Conservation (phyloP, 2,113 vertebrate genomes). For the Typhlomys cinereus region DNA sequence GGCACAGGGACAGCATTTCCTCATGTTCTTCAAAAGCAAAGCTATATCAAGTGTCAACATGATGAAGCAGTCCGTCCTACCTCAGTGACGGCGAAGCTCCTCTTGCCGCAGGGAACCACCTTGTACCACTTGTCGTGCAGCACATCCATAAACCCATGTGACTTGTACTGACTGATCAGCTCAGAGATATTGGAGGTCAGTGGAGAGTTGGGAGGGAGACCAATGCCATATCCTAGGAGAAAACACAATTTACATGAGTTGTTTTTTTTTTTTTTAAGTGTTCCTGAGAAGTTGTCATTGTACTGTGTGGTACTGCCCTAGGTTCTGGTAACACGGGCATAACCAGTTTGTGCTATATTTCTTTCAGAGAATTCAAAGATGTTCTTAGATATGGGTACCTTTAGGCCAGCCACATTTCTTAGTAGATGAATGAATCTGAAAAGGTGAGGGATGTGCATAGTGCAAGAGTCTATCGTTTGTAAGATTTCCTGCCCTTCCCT, state of each 20-base stretch:
- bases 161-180: constrained; percentile 98
- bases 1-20: background rate
- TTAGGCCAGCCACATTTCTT: background rate
- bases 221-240: constrained; percentile 95
- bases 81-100: constrained; percentile 97
- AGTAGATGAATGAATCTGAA: background rate
- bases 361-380: background rate
- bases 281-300: background rate
- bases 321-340: background rate
- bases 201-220: constrained; percentile 95
- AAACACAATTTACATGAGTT: constrained; percentile 57
- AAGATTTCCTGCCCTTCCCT: background rate
- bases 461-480: background rate
- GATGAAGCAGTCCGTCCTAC: constrained; percentile 79
- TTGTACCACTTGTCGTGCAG: constrained; percentile 99
- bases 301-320: background rate
- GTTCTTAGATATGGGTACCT: background rate
- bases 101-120: constrained; percentile 96
- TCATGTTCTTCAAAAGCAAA: background rate
- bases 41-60: background rate
- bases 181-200: constrained; percentile 98
- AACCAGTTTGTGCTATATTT: background rate
- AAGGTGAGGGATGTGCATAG: background rate
- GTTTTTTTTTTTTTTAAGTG: background rate
- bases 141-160: constrained; percentile 98